Evolutionary conservation across 2,888 invertebrate genomes (phyloP).

Genomic region (Cephalotes varians): DNA sequence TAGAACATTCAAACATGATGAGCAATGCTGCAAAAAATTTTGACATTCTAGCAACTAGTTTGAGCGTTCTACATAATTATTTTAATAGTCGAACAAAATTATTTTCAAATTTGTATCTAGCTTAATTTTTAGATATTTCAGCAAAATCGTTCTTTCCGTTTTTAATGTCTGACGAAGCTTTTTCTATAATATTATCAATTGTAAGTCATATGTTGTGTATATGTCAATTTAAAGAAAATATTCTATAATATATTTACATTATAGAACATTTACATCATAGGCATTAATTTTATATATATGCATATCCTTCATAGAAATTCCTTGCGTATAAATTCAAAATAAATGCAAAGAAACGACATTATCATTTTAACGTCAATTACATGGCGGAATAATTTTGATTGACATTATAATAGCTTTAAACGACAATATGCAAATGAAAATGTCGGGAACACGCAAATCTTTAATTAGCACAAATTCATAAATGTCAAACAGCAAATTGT

Average conservation of each 20-base stretch:
- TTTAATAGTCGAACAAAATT: no score
- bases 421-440: conserved; percentile 33
- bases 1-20: no score
- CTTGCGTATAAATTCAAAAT: background rate
- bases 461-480: conserved; percentile 45
- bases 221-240: background rate
- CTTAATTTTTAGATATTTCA: no score
- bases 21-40: no score
- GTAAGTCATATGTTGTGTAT: no score
- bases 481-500: conserved; percentile 31
- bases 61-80: no score
- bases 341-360: conserved; percentile 13
- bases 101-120: no score
- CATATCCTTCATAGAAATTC: background rate
- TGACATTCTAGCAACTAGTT: no score
- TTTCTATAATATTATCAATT: background rate
- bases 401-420: conserved; percentile 20
- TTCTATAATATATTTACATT: background rate
- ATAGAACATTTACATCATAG: background rate
- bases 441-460: conserved; percentile 13
- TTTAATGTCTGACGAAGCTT: background rate
- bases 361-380: conserved; percentile 30
- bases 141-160: no score
- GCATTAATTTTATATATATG: background rate
- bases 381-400: conserved; percentile 12